Evolutionary conservation across 1,140 invertebrate species (phyloP), one percentile per base, ranked within the genome.

Genomic region (Calliphora vicina): DNA sequence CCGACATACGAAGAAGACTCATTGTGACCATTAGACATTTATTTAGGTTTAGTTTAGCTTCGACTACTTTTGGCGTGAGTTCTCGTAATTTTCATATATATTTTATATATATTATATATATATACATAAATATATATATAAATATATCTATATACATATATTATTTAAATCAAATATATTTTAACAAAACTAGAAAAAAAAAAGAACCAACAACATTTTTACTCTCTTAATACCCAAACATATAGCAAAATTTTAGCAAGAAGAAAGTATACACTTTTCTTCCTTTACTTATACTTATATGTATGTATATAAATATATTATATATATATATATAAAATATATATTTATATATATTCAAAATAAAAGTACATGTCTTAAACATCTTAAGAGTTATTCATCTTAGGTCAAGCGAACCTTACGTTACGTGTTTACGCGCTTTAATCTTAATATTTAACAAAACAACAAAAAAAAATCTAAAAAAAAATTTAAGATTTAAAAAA

Each of bases 321-420:
- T 78, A 78, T 43, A 35, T 78, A 43, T 78, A 78, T 45, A 78
- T 12, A 43, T 23, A 45, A 45, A 42, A 76, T 35, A 76, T 35
- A 76, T 43, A 78, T 43, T 78, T 78, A 78, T 78, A 78, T 78
- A 43, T 78, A 78, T 78, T 78, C 74, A 88, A 88, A 87, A 89
- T 89, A 89, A 89, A 89, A 89, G 87, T 85, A 85, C 84, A 86
- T 86, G 87, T 82, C 85, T 83, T 85, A 85, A 85, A 84, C 87
- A 88, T 88, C 88, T 89, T 89, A 87, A 84, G 87, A 89, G 88
- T 89, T 88, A 89, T 89, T 89, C 88, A 88, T 89, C 88, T 89
- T 89, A 85, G 85, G 86, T 87, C 84, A 85, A 80, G 76, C 81
- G 83, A 82, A 82, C 81, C 80, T 72, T 61, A 82, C 80, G 80